Percentiles rank a stretch among this genome's conserved stretches.
phyloP scores from a whole-genome alignment of 2,113 vertebrate species.

The Stigmatopora nigra region DNA sequence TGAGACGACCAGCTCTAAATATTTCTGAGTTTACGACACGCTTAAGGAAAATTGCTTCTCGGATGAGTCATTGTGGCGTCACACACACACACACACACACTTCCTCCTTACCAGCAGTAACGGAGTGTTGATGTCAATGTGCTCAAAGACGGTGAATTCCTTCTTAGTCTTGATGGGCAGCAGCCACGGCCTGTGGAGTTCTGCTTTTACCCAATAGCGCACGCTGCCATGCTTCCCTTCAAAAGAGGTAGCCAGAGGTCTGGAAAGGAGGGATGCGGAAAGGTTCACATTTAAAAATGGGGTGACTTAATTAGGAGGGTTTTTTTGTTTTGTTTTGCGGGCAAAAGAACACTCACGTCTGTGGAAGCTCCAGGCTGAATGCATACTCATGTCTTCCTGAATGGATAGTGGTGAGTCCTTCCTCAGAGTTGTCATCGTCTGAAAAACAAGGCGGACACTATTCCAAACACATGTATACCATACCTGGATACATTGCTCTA shows the following conservation, averaged over 20 bases:
- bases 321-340: background rate
- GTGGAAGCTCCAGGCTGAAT: constrained; percentile 99
- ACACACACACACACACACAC: constrained; percentile 37
- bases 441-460: constrained; percentile 69
- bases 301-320: background rate
- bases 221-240: constrained; percentile 99
- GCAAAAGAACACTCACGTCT: constrained; percentile 79
- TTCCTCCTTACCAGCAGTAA: constrained; percentile 85
- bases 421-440: constrained; percentile 97
- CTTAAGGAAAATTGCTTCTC: constrained; percentile 2
- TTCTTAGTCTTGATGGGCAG: constrained; percentile 99
- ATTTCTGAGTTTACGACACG: constrained; percentile 4
- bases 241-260: constrained; percentile 99
- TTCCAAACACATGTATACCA: constrained; percentile 76
- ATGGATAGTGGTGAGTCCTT: constrained; percentile 91
- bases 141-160: constrained; percentile 99
- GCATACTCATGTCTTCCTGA: constrained; percentile 99
- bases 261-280: constrained; percentile 62
- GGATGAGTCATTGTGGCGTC: constrained; percentile 1
- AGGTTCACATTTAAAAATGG: background rate
- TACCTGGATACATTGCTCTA: constrained; percentile 71
- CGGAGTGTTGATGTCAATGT: constrained; percentile 99
- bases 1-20: background rate
- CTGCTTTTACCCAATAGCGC: constrained; percentile 98
- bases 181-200: constrained; percentile 97